phyloP scores from a whole-genome alignment of 2,888 invertebrate species.

The Torymus aiolomorphi region DNA sequence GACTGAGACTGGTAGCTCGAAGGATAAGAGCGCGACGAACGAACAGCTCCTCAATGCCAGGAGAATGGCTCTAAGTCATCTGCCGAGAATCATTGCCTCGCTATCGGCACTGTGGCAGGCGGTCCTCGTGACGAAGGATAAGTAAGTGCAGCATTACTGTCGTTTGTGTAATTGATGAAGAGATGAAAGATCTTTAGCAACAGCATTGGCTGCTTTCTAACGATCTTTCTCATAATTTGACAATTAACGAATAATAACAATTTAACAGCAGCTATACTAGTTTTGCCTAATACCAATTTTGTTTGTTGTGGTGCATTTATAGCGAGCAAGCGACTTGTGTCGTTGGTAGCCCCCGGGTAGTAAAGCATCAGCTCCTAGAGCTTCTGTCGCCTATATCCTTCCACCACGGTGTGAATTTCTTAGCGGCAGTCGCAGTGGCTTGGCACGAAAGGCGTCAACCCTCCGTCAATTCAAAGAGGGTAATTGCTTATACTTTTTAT shows the following conservation, averaged over 20 bases:
- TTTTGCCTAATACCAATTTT: constrained; percentile 32
- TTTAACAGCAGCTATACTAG: constrained; percentile 5
- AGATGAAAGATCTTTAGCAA: not conserved
- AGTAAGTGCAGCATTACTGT: constrained; percentile 70
- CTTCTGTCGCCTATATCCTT: constrained; percentile 90
- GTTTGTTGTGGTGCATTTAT: constrained; percentile 36
- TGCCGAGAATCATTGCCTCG: constrained; percentile 88
- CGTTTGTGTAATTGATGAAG: not conserved
- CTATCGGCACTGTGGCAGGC: constrained; percentile 89
- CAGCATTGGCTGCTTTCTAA: no score
- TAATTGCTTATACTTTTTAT: constrained; percentile 51
- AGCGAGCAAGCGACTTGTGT: constrained; percentile 78
- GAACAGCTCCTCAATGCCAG: constrained; percentile 80
- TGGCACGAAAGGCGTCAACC: constrained; percentile 86
- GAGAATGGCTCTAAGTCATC: constrained; percentile 85
- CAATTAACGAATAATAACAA: constrained; percentile 4
- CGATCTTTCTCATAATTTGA: not conserved
- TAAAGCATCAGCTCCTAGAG: constrained; percentile 87
- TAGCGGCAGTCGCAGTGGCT: constrained; percentile 89
- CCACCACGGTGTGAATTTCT: constrained; percentile 87
- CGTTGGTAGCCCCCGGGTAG: constrained; percentile 81
- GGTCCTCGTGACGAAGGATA: constrained; percentile 77
- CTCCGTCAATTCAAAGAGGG: constrained; percentile 75
- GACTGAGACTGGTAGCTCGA: constrained; percentile 68
- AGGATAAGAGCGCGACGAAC: constrained; percentile 70